phyloP scores from a whole-genome alignment of 2,113 vertebrate species.

The Campylomormyrus tamandua region DNA sequence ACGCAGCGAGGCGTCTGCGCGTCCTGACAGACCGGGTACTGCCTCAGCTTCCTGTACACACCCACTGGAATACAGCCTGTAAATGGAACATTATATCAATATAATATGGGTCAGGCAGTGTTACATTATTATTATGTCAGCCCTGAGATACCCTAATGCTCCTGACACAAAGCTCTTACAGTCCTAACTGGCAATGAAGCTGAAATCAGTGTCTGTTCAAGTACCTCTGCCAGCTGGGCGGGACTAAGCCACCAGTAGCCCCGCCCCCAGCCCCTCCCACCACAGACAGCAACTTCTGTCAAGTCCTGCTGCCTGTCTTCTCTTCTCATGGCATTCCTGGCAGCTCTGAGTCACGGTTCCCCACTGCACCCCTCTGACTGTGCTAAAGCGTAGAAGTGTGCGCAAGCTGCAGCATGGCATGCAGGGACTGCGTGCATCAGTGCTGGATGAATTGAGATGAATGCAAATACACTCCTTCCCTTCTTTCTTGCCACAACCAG shows the following conservation, averaged over 20 bases:
- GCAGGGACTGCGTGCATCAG: neutral
- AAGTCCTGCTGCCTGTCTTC: neutral
- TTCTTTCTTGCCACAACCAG: neutral
- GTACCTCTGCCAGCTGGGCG: neutral
- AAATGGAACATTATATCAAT: neutral
- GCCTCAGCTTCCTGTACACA: neutral
- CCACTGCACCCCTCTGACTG: neutral
- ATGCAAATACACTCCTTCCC: neutral
- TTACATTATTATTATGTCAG: constrained; percentile 3
- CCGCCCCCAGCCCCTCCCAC: neutral
- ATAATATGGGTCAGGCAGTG: neutral
- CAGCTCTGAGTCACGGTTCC: neutral
- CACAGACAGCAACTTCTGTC: neutral
- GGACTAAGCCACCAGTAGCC: neutral
- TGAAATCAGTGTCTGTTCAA: neutral
- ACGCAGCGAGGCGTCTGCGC: neutral
- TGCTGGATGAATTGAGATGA: neutral
- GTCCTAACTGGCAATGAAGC: neutral
- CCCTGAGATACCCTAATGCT: neutral
- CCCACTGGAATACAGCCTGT: neutral
- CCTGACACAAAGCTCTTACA: neutral
- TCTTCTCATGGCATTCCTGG: neutral
- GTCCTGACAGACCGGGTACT: neutral
- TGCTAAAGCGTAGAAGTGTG: neutral
- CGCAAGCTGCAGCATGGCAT: neutral